Evolutionary conservation across 2,113 vertebrate species (phyloP), one percentile per base, ranked within the genome.

Genomic region (Nycticorax nycticorax): DNA sequence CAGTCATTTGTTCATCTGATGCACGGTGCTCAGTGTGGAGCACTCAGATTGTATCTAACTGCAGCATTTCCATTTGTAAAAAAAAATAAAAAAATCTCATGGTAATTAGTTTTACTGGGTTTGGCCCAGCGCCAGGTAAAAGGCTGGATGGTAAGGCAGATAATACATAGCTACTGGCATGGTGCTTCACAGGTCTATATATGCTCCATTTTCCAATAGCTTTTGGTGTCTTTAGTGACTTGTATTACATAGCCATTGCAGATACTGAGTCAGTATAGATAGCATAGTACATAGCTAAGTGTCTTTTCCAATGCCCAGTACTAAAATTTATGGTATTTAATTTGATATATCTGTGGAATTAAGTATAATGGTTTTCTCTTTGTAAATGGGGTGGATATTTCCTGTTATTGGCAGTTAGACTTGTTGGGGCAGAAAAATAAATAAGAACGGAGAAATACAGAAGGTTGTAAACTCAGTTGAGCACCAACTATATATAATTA

Each of bases 391-490:
- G 16, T 21, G 5, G 18, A 24, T 76, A 33, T 88, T 75, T 94
- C 64, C 43, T 89, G 30, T 68, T 87, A 56, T 17, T 84, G 63
- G 39, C 77, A 69, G 77, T 89, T 85, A 53, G 52, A 13, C 45
- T 89, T 91, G 66, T 62, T 87, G 85, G 53, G 77, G 66, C 66
- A 93, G 74, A 91, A 87, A 89, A 85, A 66, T 18, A 91, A 68
- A 76, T 64, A 62, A 76, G 45, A 83, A 20, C 9, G 14, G 41
- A 56, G 85, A 76, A 37, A 79, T 93, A 47, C 45, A 53, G 50
- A 69, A 92, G 53, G 41, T 53, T 88, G 24, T 93, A 74, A 93
- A 73, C 28, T 83, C 47, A 53, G 50, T 56, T 93, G 76, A 88
- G n/a, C 45, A 73, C 50, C 24, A n/a, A 9, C 56, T 94, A 32